Evolutionary conservation across 2,797 vertebrate genomes (phyloP).

Genomic region (Onychomys torridus): DNA sequence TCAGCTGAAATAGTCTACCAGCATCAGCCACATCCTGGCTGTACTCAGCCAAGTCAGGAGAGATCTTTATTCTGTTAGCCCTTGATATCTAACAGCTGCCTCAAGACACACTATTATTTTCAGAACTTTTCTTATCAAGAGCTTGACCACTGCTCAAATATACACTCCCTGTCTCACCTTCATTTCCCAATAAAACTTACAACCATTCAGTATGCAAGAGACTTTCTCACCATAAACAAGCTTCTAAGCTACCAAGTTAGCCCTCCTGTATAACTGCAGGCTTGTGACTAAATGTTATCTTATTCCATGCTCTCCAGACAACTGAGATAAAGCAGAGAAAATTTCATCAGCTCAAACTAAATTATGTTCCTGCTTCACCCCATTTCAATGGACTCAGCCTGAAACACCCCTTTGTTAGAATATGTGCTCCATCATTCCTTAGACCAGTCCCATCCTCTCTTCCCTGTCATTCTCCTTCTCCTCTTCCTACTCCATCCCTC

Average conservation of each 20-base stretch:
- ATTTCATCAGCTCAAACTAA: neutral
- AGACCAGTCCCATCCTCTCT: neutral
- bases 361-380: neutral
- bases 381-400: neutral
- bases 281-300: neutral
- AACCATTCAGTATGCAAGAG: neutral
- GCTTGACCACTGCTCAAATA: neutral
- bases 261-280: neutral
- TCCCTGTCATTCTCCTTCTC: neutral
- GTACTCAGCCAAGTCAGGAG: neutral
- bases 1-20: neutral
- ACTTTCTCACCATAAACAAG: slow-evolving; percentile 36
- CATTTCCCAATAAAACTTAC: neutral
- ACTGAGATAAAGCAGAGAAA: slow-evolving; percentile 28
- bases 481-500: neutral
- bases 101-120: neutral
- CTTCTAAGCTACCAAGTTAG: neutral
- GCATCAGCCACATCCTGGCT: neutral
- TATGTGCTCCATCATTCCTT: accelerated
- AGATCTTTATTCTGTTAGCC: neutral
- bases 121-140: neutral
- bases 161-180: neutral
- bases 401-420: neutral
- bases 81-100: neutral
- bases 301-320: neutral